Base-by-base conservation (phyloP, 2,113 vertebrate species). In the Ciconia boyciana region DNA sequence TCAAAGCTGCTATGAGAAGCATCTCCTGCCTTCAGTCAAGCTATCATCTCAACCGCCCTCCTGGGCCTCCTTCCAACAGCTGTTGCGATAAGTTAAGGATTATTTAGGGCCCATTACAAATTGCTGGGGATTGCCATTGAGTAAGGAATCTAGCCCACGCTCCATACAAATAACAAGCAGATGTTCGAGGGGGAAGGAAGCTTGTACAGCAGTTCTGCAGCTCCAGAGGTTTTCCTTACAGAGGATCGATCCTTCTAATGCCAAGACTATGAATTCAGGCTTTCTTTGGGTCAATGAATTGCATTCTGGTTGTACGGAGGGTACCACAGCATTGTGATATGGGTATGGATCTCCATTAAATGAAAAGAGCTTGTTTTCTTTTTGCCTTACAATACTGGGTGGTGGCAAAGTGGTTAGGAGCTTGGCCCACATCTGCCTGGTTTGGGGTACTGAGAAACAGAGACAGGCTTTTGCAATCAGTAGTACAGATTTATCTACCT, bases 21-120 rank as follows among this genome's bases (percentile, higher is more conserved):
- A 72, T 89, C 80, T 94, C 70, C 65, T 84, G 83, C 60, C 57
- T 72, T 72, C 54, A 51, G 36, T 46, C 4, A 8, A 89, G 58
- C 69, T 83, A 54, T 92, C 79, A 71, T 90, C 60, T 36, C 79
- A 81, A 64, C 74, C 2, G 0, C 65, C 31, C 48, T 82, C 61
- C 69, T 79, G 77, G 91, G 81, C 89, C 2, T 9, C 48, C 60
- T 95, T 95, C 94, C 91, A 93, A 44, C 81, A 93, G 81, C 78
- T 96, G 57, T 69, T 94, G 81, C 0, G 7, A 11, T 90, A 90
- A 89, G 18, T 82, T 87, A 75, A 72, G 66, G 61, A 72, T 95
- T 87, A 74, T 88, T 85, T 88, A 89, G 54, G 89, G 78, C 32
- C 57, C 41, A 77, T 91, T 94, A 80, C 78, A 76, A 82, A 66